A percentile compares a stretch with the other conserved stretches of the same genome.
Conservation (phyloP, 1,140 invertebrate genomes). For the Zaprionus davidi region DNA sequence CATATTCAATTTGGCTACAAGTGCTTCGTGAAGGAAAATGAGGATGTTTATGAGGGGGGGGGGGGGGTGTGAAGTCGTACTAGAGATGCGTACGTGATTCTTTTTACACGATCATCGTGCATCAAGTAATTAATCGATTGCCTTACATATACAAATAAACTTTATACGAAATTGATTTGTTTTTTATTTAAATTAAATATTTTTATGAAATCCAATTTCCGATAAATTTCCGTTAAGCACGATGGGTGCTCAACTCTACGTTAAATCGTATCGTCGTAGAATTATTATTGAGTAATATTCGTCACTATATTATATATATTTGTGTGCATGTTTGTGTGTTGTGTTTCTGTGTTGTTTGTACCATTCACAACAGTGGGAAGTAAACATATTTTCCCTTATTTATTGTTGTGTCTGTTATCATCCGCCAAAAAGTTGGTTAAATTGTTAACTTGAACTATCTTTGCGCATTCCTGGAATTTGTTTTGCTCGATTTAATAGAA, state of each 20-base stretch:
- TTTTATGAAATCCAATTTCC: too few species aligned
- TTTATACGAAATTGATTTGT: background rate
- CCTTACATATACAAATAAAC: background rate
- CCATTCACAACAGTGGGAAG: background rate
- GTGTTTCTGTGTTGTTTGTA: background rate
- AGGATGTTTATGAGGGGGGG: background rate
- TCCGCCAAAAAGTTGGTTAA: constrained; percentile 7
- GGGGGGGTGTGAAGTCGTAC: background rate
- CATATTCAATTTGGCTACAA: constrained; percentile 12
- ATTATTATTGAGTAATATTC: constrained; percentile 5
- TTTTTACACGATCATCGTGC: background rate
- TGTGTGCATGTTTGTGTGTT: background rate
- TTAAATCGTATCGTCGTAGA: background rate
- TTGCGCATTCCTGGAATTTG: constrained; percentile 26
- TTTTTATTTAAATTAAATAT: background rate
- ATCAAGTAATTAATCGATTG: background rate
- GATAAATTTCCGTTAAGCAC: too few species aligned
- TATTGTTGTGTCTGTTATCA: constrained; percentile 5
- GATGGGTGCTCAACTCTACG: background rate
- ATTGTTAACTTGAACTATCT: background rate
- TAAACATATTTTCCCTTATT: background rate
- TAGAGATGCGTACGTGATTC: constrained; percentile 14
- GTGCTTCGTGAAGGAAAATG: background rate
- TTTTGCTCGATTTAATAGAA: constrained; percentile 17
- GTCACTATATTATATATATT: background rate